phyloP scores from a whole-genome alignment of 2,113 vertebrate genomes.

The Scolopax mira region DNA sequence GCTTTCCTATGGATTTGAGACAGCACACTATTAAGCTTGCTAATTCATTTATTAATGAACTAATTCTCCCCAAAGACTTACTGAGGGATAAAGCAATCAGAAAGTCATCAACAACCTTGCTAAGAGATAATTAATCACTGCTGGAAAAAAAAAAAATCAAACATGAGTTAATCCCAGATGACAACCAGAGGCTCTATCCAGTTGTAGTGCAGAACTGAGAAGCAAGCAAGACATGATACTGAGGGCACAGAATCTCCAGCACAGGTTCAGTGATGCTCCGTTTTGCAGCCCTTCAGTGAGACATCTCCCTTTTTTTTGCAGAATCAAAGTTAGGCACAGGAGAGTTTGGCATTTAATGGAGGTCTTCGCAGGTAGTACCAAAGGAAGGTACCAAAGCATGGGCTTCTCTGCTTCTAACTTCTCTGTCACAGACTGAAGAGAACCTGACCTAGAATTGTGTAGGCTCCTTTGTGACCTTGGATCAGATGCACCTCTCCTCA shows the following conservation, averaged over 20 bases:
- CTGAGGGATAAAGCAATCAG: background rate
- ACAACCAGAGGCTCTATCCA: background rate
- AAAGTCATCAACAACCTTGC: background rate
- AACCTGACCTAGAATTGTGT: background rate
- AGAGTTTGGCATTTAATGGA: background rate
- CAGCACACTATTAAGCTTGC: background rate
- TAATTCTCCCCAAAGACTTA: background rate
- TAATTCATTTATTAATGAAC: slow-evolving; percentile 10
- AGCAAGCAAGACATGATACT: background rate
- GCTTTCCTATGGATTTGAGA: background rate
- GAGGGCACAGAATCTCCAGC: background rate
- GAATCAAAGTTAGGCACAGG: background rate
- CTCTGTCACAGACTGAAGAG: background rate
- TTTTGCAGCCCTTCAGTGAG: background rate
- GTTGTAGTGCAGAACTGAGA: background rate
- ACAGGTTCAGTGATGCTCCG: background rate
- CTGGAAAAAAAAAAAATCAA: background rate
- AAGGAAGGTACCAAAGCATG: background rate
- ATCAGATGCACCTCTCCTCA: background rate
- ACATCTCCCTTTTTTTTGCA: background rate
- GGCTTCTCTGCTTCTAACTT: background rate
- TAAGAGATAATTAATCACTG: background rate
- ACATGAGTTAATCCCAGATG: background rate
- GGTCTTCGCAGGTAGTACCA: background rate
- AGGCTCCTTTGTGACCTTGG: background rate